These are phyloP conservation scores for Campoletis raptor DNA, from an alignment of 2,888 invertebrate species.

Conservation along the genomic window DNA sequence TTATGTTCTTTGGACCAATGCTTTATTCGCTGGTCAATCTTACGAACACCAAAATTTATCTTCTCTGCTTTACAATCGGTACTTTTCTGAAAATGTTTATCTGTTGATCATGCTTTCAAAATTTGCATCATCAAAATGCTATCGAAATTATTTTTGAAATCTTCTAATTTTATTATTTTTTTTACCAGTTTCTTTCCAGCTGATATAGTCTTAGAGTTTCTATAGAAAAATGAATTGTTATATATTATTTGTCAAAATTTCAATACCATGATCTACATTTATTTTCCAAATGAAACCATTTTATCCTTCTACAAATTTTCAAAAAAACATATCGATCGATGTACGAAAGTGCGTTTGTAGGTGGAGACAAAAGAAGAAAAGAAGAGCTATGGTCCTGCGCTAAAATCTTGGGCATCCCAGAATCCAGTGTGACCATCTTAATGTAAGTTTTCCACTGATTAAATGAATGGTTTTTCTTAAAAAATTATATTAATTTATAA, in stretches of 20 bases:
- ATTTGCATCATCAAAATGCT: not conserved
- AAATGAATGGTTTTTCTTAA: not conserved
- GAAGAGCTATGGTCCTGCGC: slow-evolving; percentile 94
- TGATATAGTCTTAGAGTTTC: not conserved
- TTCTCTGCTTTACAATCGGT: slow-evolving; percentile 96
- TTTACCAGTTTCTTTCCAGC: not conserved
- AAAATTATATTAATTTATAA: not conserved
- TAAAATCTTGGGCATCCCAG: slow-evolving; percentile 91
- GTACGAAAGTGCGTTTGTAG: slow-evolving; percentile 74
- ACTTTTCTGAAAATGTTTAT: slow-evolving; percentile 66
- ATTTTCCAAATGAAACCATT: not conserved
- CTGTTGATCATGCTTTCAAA: not conserved
- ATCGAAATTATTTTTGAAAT: not conserved
- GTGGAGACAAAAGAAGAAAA: slow-evolving; percentile 86
- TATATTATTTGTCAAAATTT: not conserved
- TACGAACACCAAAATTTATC: slow-evolving; percentile 89
- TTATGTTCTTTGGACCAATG: slow-evolving; percentile 99
- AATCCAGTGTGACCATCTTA: slow-evolving; percentile 90
- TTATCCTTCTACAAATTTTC: not conserved
- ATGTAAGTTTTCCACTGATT: slow-evolving; percentile 80
- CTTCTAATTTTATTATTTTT: not conserved
- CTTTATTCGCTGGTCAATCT: slow-evolving; percentile 89
- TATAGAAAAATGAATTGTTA: not conserved
- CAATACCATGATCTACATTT: not conserved
- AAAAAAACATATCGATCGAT: slow-evolving; percentile 59